Conservation (phyloP, 2,888 invertebrate genomes). For the Lycophotia porphyrea region DNA sequence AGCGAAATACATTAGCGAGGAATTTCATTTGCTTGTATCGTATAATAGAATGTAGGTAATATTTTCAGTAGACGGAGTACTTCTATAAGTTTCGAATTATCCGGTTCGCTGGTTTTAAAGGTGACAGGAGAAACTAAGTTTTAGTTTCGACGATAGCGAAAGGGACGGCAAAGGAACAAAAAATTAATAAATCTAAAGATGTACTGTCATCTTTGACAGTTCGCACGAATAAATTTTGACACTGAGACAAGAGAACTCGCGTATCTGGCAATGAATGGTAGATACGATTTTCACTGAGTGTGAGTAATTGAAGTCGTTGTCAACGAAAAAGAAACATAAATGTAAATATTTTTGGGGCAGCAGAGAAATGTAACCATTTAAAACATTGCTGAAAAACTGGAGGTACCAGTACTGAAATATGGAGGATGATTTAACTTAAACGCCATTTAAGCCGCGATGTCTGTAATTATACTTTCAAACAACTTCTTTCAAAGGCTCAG, state of each 20-base stretch:
- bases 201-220: not conserved
- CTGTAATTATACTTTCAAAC: conserved; percentile 40
- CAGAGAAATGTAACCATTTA: not conserved
- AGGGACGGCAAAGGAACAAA: no score
- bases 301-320: not conserved
- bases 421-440: conserved; percentile 29
- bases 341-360: not conserved
- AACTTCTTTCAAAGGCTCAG: conserved; percentile 37
- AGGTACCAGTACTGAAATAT: conserved; percentile 5
- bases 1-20: conserved; percentile 38
- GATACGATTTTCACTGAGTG: not conserved
- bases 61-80: conserved; percentile 24
- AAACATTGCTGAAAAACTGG: not conserved
- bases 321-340: not conserved
- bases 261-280: not conserved
- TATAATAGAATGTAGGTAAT: conserved; percentile 18
- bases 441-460: conserved; percentile 24
- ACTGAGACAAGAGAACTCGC: not conserved
- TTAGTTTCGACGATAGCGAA: conserved; percentile 12
- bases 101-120: conserved; percentile 13
- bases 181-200: no score
- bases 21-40: conserved; percentile 48
- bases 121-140: not conserved
- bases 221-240: not conserved
- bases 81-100: conserved; percentile 30